Conservation (phyloP, 2,888 invertebrate species). For the Emmelina monodactyla region DNA sequence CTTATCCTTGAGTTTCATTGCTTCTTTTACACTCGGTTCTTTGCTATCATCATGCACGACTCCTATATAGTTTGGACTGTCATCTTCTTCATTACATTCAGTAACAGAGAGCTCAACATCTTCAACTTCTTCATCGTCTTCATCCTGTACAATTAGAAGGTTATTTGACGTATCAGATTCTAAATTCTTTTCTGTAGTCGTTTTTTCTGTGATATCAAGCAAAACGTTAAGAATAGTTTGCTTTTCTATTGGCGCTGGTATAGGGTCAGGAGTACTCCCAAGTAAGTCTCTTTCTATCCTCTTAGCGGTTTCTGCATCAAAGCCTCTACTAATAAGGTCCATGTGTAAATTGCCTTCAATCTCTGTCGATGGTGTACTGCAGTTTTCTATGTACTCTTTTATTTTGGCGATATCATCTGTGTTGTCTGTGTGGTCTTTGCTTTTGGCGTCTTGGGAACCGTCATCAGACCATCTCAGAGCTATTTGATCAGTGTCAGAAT, state of each 20-base stretch:
- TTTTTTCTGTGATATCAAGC: conserved; percentile 17
- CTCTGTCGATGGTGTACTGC: conserved; percentile 13
- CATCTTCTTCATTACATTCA: conserved; percentile 37
- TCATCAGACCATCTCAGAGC: conserved; percentile 50
- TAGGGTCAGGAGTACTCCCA: conserved; percentile 29
- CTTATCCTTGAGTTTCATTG: conserved; percentile 40
- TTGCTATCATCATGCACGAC: conserved; percentile 28
- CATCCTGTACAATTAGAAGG: conserved; percentile 25
- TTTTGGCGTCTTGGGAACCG: conserved; percentile 38
- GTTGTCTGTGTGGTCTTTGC: conserved; percentile 22
- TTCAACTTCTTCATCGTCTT: conserved; percentile 26
- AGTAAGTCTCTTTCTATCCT: conserved; percentile 52
- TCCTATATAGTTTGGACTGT: conserved; percentile 27
- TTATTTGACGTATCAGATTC: conserved; percentile 17
- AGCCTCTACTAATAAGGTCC: conserved; percentile 48
- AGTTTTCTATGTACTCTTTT: conserved; percentile 21
- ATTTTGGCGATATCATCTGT: conserved; percentile 49
- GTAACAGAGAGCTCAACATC: conserved; percentile 38
- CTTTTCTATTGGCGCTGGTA: conserved; percentile 14
- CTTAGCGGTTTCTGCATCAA: conserved; percentile 52
- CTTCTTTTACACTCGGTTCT: conserved; percentile 17
- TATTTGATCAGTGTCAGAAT: conserved; percentile 41
- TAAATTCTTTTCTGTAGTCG: conserved; percentile 10
- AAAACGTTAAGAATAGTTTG: conserved; percentile 14
- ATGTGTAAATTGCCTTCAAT: conserved; percentile 30